phyloP scores from a whole-genome alignment of 1,140 invertebrate species.

The Anagrus nilaparvatae region DNA sequence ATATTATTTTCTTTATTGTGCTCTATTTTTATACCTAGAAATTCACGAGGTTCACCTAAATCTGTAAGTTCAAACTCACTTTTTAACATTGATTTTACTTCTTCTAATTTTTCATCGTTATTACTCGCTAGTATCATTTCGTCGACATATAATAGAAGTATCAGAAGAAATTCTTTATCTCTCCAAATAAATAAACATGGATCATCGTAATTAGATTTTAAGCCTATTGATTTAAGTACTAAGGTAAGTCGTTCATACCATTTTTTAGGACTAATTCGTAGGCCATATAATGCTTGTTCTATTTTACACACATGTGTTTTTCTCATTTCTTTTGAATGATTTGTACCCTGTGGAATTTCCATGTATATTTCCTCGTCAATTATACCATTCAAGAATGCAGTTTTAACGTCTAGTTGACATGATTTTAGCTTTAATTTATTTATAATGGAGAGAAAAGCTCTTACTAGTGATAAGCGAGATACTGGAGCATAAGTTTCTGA shows the following conservation, averaged over 20 bases:
- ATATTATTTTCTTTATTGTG: neutral
- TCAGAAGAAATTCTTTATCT: neutral
- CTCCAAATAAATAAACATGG: slow-evolving; percentile 22
- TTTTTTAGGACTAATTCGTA: slow-evolving; percentile 23
- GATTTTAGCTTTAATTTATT: slow-evolving; percentile 19
- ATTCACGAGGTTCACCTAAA: slow-evolving; percentile 4
- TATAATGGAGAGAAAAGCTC: slow-evolving; percentile 12
- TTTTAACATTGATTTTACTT: slow-evolving; percentile 4
- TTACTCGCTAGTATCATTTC: slow-evolving; percentile 13
- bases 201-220: slow-evolving; percentile 18
- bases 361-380: slow-evolving; percentile 36
- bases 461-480: slow-evolving; percentile 12
- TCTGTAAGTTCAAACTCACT: slow-evolving; percentile 10
- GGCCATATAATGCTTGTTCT: slow-evolving; percentile 25
- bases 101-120: neutral
- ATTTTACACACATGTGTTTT: slow-evolving; percentile 16
- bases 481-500: slow-evolving; percentile 12
- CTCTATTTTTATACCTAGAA: slow-evolving; percentile 4
- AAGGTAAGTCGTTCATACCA: slow-evolving; percentile 20
- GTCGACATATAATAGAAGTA: slow-evolving; percentile 12
- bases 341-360: slow-evolving; percentile 22
- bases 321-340: neutral
- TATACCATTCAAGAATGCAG: slow-evolving; percentile 28
- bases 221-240: slow-evolving; percentile 7
- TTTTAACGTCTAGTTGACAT: slow-evolving; percentile 30